Base-by-base conservation (phyloP, 2,113 vertebrate genomes). In the Pygoscelis adeliae region DNA sequence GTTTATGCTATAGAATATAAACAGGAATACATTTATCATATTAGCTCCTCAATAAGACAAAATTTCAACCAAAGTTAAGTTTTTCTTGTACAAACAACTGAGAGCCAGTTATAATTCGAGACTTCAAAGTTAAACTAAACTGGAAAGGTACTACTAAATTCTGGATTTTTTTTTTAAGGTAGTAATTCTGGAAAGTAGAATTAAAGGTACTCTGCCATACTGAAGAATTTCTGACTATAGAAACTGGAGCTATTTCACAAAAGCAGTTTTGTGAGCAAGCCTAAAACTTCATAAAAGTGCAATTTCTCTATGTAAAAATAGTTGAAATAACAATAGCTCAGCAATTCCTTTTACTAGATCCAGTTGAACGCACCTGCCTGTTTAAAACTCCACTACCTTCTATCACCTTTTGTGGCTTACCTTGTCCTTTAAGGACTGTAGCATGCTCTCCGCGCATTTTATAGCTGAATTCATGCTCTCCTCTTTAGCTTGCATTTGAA, bases 401-500 rank as follows among this genome's bases (percentile, higher is more conserved):
- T 21, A n/a, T 4, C 22, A 46, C 22, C 34, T 70, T 74, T 59
- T 9, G 23, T 2, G 5, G 66, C 96, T 98, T 98, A 98, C 98
- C 98, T 96, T 97, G 90, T 61, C 83, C 23, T 87, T 77, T 6
- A 77, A 77, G 50, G 84, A 94, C 14, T 91, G 90, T 66, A 98
- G 96, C 77, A 98, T 98, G 89, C 98, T 98, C 36, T 98, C 98
- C 1, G 98, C 97, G 96, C 98, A 99, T 26, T 98, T 95, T 72
- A 99, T 83, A 30, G 98, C 98, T 32, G 98, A 97, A 55, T 74
- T 98, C 62, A 98, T 7, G 59, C 98, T 97, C 61, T 93, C 92
- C 94, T 99, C 98, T 78, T 98, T 97, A 17, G 99, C 98, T 27
- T 95, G 95, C 65, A 98, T 98, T 87, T 98, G 98, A 96, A 99